Base-by-base conservation (phyloP, 2,888 invertebrate species). In the Tiphia femorata region DNA sequence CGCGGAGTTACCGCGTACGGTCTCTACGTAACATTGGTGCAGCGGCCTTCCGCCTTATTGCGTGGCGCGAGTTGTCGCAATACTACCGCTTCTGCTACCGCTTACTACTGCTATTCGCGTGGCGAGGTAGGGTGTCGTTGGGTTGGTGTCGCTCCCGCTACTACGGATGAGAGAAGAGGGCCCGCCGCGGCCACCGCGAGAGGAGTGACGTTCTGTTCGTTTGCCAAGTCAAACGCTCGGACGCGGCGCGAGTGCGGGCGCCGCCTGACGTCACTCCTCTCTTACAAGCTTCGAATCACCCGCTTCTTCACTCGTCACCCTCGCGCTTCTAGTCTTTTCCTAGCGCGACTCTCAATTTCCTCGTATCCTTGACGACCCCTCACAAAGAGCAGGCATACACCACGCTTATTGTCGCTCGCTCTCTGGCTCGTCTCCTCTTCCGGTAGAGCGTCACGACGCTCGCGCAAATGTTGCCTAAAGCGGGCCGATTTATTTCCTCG, bases 201-300 rank as follows among this genome's bases (percentile, higher is more conserved):
- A 38, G 10, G 16, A 10, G 20, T 47, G 20, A 52, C 42, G 35
- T 52, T 51, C n/a, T n/a, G 27, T 27, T 27, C 41, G 17, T 40
- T 43, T 57, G 58, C 51, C 59, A 58, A 58, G 51, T 58, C 21
- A 46, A 59, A 48, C 58, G 59, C 43, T 60, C 58, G 58, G 27
- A 29, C 48, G 48, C 51, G 51, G 43, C 51, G 44, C 51, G 51
- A n/a, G n/a, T n/a, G 44, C 51, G 49, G 48, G 44, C 51, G 35
- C 44, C 21, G 44, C 6, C 42, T 53, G 51, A 52, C 60, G 44
- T 60, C 52, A 25, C 19, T 35, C 14, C 33, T n/a, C n/a, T n/a
- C n/a, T n/a, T n/a, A n/a, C 20, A 29, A 25, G 8, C 38, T 8
- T 23, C n/a, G 58, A 38, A 49, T 40, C 40, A 21, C n/a, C 20